Evolutionary conservation across 2,113 vertebrate species (phyloP).

Genomic region (Gavialis gangeticus): DNA sequence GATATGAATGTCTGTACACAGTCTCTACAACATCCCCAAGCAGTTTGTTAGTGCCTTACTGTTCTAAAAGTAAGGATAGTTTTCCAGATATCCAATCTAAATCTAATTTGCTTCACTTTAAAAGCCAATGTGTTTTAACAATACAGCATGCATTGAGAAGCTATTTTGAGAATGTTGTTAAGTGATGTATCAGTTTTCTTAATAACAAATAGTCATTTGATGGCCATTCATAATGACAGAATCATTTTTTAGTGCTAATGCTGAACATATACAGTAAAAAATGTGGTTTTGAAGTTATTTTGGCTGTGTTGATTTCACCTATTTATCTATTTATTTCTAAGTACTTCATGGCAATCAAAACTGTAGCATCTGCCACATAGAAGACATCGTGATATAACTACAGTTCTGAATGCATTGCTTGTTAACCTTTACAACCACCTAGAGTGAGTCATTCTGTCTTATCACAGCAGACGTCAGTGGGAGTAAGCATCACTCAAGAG

Average conservation of each 20-base stretch:
- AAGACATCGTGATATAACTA: constrained; percentile 62
- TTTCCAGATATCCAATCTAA: too few relatives aligned
- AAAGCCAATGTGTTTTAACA: not conserved
- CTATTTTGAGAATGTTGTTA: not conserved
- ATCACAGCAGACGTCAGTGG: constrained; percentile 69
- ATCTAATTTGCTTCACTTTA: too few relatives aligned
- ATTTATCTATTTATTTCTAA: constrained; percentile 58
- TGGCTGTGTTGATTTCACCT: constrained; percentile 27
- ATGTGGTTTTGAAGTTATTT: constrained; percentile 26
- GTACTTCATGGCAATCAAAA: constrained; percentile 47
- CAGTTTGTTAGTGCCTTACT: too few relatives aligned
- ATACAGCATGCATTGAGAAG: not conserved
- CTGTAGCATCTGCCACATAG: constrained; percentile 43
- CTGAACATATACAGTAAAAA: not conserved
- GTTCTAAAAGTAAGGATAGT: too few relatives aligned
- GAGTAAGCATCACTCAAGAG: constrained; percentile 67
- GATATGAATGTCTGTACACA: too few relatives aligned
- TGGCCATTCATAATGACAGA: not conserved
- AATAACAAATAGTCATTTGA: not conserved
- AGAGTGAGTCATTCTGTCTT: constrained; percentile 72
- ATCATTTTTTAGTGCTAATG: not conserved
- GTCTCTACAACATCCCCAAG: too few relatives aligned
- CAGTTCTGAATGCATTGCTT: constrained; percentile 68
- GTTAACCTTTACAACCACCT: constrained; percentile 75
- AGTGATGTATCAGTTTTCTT: not conserved